Conservation (phyloP, 2,888 invertebrate species). For the Pollenia angustigena region DNA sequence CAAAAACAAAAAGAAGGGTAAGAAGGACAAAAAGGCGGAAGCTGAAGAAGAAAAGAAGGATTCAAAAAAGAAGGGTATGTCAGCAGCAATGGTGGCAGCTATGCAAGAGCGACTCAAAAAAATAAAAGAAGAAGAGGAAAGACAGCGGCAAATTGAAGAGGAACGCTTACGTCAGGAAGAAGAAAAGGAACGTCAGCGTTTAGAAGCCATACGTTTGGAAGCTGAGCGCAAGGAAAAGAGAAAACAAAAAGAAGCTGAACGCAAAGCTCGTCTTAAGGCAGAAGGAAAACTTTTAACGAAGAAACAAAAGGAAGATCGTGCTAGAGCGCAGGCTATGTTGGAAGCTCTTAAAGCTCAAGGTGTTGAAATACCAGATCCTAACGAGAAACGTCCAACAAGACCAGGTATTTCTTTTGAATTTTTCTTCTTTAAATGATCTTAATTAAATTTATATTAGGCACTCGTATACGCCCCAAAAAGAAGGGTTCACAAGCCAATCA, state of each 20-base stretch:
- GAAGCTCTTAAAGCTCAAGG: conserved; percentile 96
- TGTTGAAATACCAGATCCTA: conserved; percentile 90
- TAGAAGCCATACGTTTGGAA: conserved; percentile 91
- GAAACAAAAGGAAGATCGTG: conserved; percentile 96
- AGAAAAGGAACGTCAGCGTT: conserved; percentile 89
- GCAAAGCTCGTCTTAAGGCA: conserved; percentile 96
- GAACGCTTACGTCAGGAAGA: conserved; percentile 91
- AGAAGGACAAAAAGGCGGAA: conserved; percentile 83
- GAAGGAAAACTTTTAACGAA: conserved; percentile 97
- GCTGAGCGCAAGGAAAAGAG: conserved; percentile 94
- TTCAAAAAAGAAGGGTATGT: conserved; percentile 88
- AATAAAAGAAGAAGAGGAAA: conserved; percentile 95
- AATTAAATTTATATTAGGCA: conserved; percentile 84
- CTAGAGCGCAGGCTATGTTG: conserved; percentile 94
- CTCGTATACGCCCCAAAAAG: conserved; percentile 89
- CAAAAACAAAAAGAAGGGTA: conserved; percentile 82
- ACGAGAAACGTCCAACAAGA: conserved; percentile 86
- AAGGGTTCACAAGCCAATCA: conserved; percentile 85
- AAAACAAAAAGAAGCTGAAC: conserved; percentile 96
- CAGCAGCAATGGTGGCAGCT: conserved; percentile 93
- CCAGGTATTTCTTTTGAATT: conserved; percentile 81
- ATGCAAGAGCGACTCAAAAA: conserved; percentile 97
- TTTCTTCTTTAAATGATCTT: not conserved
- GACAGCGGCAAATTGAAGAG: conserved; percentile 89
- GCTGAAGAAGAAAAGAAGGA: conserved; percentile 85